These are phyloP conservation scores for Ibidorhyncha struthersii DNA, from an alignment of 2,113 vertebrate species.

Conservation along the genomic window DNA sequence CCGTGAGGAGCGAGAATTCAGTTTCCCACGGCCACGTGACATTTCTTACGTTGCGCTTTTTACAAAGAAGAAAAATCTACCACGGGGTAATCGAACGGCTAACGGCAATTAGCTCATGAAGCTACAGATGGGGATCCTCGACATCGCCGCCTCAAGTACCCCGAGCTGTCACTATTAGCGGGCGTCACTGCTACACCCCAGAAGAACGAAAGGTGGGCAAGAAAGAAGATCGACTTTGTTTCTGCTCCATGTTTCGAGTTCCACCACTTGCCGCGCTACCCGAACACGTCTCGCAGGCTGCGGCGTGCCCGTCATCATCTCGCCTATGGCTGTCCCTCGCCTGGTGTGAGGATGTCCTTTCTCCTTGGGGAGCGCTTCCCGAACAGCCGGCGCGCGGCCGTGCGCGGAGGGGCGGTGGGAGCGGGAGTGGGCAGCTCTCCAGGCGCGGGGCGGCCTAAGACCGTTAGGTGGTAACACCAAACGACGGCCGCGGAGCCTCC, in stretches of 20 bases:
- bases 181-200: background rate
- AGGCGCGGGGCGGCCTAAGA: too few relatives aligned
- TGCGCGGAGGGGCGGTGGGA: too few relatives aligned
- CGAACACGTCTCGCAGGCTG: accelerated
- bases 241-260: background rate
- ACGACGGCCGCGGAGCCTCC: too few relatives aligned
- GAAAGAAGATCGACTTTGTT: background rate
- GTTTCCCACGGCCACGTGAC: background rate
- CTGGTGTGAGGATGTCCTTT: background rate
- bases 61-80: background rate
- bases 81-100: accelerated
- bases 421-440: too few relatives aligned
- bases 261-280: accelerated
- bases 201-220: accelerated
- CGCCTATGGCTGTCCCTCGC: accelerated
- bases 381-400: too few relatives aligned
- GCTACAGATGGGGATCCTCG: background rate
- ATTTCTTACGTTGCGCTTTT: background rate
- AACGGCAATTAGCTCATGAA: accelerated
- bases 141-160: accelerated
- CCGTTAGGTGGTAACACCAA: too few relatives aligned
- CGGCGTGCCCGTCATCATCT: accelerated
- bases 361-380: background rate
- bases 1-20: accelerated
- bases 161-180: background rate